These are phyloP conservation scores for Cygnus buccinator DNA, from an alignment of 2,113 vertebrate species.

Conservation along the genomic window DNA sequence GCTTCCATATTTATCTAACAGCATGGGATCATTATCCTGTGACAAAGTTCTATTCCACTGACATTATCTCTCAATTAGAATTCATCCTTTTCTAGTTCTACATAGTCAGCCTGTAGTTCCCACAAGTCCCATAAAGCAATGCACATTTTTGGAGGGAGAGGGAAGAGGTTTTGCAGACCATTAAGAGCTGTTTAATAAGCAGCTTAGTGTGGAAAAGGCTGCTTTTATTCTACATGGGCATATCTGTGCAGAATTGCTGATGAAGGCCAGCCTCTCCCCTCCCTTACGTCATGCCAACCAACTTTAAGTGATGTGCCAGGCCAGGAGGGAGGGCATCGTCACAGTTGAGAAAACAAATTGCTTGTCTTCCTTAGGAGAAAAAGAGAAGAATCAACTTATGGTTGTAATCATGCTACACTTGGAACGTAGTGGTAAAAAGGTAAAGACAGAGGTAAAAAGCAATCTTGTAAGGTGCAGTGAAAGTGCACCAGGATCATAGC, in stretches of 20 bases:
- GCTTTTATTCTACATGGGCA: constrained; percentile 6
- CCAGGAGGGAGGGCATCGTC: background rate
- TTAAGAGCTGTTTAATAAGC: constrained; percentile 59
- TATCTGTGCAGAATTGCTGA: background rate
- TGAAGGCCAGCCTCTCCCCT: background rate
- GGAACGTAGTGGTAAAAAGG: background rate
- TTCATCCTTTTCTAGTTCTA: constrained; percentile 62
- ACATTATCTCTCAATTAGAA: constrained; percentile 78
- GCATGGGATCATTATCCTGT: constrained; percentile 79
- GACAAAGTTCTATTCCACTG: constrained; percentile 73
- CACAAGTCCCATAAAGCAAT: constrained; percentile 39
- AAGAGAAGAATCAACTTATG: background rate
- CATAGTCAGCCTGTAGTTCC: constrained; percentile 62
- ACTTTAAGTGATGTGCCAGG: background rate
- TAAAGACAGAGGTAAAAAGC: background rate
- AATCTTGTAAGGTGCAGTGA: background rate
- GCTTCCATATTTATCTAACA: constrained; percentile 78
- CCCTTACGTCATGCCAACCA: background rate
- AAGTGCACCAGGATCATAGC: background rate
- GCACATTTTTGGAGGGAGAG: constrained; percentile 38
- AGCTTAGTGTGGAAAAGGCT: constrained; percentile 9
- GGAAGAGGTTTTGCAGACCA: constrained; percentile 13
- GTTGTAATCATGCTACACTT: background rate
- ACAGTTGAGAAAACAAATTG: background rate
- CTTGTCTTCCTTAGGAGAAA: background rate